Percentiles rank a stretch among this genome's conserved stretches.
These are phyloP conservation scores for Pelecanoides urinatrix DNA, from an alignment of 2,113 vertebrate species.

Conservation along the genomic window DNA sequence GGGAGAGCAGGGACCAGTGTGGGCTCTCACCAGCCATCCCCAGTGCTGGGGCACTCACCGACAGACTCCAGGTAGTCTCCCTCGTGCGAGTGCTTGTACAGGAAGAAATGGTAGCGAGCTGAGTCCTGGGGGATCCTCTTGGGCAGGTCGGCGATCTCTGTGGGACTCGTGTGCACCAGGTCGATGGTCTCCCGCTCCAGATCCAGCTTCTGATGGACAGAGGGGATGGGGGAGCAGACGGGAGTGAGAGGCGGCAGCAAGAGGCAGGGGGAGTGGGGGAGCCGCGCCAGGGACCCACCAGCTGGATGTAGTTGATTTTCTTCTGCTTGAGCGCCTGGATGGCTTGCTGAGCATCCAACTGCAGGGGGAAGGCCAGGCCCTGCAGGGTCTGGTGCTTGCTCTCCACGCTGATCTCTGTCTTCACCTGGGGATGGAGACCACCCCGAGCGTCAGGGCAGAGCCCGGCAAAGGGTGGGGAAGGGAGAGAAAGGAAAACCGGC, in stretches of 20 bases:
- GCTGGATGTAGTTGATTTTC: constrained; percentile 94
- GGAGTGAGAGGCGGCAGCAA: not conserved
- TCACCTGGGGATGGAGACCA: constrained; percentile 77
- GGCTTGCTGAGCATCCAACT: constrained; percentile 88
- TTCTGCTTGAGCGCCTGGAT: constrained; percentile 88
- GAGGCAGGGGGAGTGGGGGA: not conserved
- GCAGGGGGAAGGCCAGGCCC: constrained; percentile 92
- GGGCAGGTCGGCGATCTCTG: constrained; percentile 86
- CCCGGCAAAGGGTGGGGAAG: not conserved
- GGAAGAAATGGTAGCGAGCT: constrained; percentile 95
- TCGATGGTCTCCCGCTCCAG: constrained; percentile 92
- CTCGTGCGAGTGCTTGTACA: constrained; percentile 93
- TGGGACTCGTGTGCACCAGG: constrained; percentile 92
- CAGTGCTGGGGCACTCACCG: constrained; percentile 74
- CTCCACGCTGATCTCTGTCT: constrained; percentile 93
- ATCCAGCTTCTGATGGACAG: constrained; percentile 84
- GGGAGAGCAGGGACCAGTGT: rapidly evolving
- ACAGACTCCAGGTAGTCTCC: constrained; percentile 90
- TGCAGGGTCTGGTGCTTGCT: constrained; percentile 92
- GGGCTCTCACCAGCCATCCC: not conserved
- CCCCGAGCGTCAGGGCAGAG: not conserved
- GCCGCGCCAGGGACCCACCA: constrained; percentile 73
- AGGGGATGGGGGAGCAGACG: not conserved
- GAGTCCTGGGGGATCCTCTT: constrained; percentile 88
- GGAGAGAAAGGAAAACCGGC: not conserved